These are phyloP conservation scores for Theonella swinhoei DNA, from an alignment of 37 sponge, comb jelly and placozoan genomes.

Conservation along the genomic window DNA sequence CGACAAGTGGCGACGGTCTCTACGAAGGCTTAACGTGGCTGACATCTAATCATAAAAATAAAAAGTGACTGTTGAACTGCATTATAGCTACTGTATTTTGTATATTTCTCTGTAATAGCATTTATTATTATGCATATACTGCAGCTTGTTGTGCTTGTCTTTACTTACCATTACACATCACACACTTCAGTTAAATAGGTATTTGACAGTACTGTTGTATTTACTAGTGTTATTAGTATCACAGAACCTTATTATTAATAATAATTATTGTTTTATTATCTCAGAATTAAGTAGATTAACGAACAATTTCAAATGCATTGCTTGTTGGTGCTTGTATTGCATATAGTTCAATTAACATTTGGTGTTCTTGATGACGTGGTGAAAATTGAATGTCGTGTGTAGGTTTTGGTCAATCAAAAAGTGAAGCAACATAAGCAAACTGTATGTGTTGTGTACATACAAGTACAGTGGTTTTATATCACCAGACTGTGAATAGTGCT, in stretches of 20 bases:
- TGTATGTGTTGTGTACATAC: too few species aligned
- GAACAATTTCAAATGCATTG: neutral
- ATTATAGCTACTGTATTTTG: neutral
- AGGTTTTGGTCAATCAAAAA: too few species aligned
- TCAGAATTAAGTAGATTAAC: neutral
- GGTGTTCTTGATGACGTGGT: neutral
- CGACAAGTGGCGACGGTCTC: conserved; percentile 93
- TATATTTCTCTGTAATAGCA: neutral
- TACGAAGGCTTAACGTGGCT: conserved; percentile 98
- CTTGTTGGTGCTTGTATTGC: neutral
- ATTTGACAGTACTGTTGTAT: too few species aligned
- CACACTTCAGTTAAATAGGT: too few species aligned
- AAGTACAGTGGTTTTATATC: too few species aligned
- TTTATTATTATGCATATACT: neutral
- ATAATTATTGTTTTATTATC: too few species aligned
- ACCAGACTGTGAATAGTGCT: too few species aligned
- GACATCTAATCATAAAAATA: conserved; percentile 88
- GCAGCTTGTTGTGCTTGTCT: neutral
- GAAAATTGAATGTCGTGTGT: neutral
- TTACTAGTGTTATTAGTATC: too few species aligned
- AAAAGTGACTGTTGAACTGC: neutral
- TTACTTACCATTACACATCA: too few species aligned
- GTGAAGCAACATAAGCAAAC: too few species aligned
- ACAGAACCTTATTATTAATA: too few species aligned
- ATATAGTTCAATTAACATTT: neutral